A percentile compares a stretch with the other conserved stretches of the same genome.
Conservation (phyloP, 2,888 invertebrate species). For the Osmoderma eremita region DNA sequence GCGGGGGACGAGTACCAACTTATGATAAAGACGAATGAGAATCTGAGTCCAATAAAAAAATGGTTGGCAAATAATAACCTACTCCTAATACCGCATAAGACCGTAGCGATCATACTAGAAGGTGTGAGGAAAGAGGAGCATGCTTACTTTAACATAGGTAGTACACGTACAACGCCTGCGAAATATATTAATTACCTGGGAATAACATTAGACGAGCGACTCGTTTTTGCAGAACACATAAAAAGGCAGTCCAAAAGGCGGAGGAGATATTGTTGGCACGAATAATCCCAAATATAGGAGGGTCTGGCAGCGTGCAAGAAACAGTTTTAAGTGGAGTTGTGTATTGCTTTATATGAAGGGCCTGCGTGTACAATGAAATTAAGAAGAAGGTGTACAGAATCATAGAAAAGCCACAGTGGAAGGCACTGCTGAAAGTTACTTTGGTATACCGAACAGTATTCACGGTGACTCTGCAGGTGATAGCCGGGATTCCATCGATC, state of each 20-base stretch:
- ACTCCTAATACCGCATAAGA: background rate
- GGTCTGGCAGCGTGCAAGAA: background rate
- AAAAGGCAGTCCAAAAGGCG: background rate
- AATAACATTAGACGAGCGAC: background rate
- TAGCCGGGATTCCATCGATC: too few species aligned
- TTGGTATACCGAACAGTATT: too few species aligned
- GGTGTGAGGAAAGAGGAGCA: background rate
- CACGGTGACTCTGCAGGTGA: too few species aligned
- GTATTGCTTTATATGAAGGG: too few species aligned
- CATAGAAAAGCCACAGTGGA: too few species aligned
- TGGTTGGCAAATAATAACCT: conserved; percentile 2
- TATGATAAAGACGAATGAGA: background rate
- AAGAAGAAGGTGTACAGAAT: too few species aligned
- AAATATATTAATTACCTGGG: conserved; percentile 10
- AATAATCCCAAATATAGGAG: conserved; percentile 17
- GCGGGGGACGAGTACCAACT: background rate
- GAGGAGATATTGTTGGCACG: background rate
- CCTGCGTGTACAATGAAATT: too few species aligned
- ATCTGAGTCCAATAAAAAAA: background rate
- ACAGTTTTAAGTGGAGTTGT: background rate
- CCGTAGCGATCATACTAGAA: background rate
- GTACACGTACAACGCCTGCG: background rate
- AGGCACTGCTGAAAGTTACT: too few species aligned
- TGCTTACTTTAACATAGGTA: background rate
- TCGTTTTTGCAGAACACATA: background rate